Percentiles rank a stretch among this genome's conserved stretches.
These are phyloP conservation scores for Sepioteuthis lessoniana DNA, from an alignment of 2,888 invertebrate species.

Conservation along the genomic window DNA sequence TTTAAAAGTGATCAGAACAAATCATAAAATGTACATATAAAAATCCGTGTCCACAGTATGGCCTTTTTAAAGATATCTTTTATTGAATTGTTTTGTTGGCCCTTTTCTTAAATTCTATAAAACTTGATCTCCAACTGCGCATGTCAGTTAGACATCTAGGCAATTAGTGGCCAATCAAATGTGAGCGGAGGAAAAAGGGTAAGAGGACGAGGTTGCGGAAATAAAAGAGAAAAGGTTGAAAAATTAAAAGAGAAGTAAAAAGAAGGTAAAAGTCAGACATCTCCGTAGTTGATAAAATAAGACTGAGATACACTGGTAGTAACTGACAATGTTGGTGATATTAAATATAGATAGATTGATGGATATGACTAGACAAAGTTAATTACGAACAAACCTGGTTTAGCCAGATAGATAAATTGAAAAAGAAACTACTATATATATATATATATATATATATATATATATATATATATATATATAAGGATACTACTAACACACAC, in stretches of 20 bases:
- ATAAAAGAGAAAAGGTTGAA: neutral
- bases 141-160: neutral
- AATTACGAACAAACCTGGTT: too few relatives aligned
- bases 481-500: too few relatives aligned
- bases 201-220: neutral
- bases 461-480: too few relatives aligned
- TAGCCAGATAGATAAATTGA: too few relatives aligned
- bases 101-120: neutral
- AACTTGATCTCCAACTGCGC: neutral
- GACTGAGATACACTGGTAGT: fast-evolving
- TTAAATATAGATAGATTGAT: neutral
- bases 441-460: too few relatives aligned
- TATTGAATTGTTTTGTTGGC: neutral
- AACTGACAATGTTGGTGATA: neutral
- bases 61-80: too few relatives aligned
- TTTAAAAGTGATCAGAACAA: too few relatives aligned
- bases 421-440: too few relatives aligned
- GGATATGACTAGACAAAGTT: neutral
- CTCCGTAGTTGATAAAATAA: neutral
- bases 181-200: neutral
- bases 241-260: neutral
- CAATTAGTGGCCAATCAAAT: conserved; percentile 12
- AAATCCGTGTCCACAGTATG: too few relatives aligned
- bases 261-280: neutral
- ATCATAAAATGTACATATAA: too few relatives aligned